phyloP scores from a whole-genome alignment of 2,888 invertebrate species.

The Drosophila acutilabella region DNA sequence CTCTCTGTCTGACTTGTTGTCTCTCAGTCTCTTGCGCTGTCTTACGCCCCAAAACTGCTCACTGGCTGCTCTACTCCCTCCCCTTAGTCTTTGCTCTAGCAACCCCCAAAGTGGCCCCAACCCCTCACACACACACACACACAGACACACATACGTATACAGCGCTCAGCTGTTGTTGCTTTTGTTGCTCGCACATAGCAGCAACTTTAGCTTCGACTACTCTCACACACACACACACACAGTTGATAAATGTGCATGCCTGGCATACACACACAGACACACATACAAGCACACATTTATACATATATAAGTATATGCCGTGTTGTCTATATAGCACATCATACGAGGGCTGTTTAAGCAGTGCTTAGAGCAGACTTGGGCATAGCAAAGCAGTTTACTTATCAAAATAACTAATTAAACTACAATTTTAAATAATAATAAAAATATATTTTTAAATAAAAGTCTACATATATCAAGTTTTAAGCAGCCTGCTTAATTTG shows the following conservation, averaged over 20 bases:
- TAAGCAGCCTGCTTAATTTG: no score
- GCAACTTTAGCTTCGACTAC: constrained; percentile 57
- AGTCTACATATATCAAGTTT: no score
- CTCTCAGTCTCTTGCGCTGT: constrained; percentile 15
- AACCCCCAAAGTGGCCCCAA: constrained; percentile 52
- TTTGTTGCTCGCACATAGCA: constrained; percentile 47
- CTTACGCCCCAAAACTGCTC: constrained; percentile 40
- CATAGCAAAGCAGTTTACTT: no score
- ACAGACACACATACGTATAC: constrained; percentile 18
- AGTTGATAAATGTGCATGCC: constrained; percentile 76
- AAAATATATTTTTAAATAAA: no score
- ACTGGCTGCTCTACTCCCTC: not conserved
- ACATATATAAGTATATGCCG: constrained; percentile 34
- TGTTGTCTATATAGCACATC: constrained; percentile 62
- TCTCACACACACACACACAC: constrained; percentile 8
- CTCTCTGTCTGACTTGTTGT: not conserved
- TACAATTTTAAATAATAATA: no score
- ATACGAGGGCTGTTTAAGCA: constrained; percentile 44
- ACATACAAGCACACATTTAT: constrained; percentile 23
- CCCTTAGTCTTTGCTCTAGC: constrained; percentile 19
- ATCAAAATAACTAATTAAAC: no score
- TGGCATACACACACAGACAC: constrained; percentile 35
- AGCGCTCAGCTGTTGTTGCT: constrained; percentile 36
- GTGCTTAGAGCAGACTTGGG: not conserved
- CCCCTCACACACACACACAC: constrained; percentile 12